Evolutionary conservation across 2,113 vertebrate genomes (phyloP), one percentile per base, ranked within the genome.

Genomic region (Halcyon malimbica): DNA sequence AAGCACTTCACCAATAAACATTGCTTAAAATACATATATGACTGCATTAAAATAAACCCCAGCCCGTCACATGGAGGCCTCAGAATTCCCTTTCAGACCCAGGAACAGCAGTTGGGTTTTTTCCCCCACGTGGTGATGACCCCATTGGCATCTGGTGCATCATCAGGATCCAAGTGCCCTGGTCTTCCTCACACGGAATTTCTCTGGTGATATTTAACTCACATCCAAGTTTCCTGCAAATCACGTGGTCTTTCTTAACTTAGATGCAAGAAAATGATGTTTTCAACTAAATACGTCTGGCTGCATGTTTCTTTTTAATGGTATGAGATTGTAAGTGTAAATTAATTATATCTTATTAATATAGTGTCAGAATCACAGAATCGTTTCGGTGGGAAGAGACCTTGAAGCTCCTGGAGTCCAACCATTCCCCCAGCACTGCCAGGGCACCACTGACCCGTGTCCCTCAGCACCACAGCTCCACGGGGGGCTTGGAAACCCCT

Each of bases 91-190:
- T 12, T 57, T 25, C 48, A 29, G 53, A 13, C 33, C 24, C 17
- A 42, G 56, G 42, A 89, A n/a, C 1, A 9, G 20, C 9, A 35
- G 35, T 35, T 35, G 24, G 0, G 11, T 39, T 63, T 53, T 41
- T 2, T 13, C 15, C 13, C 16, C 44, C 33, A 13, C 31, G 25
- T 29, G 39, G 15, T 17, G 77, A 67, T 0, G 3, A 69, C 3
- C 42, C 56, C 70, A 13, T 4, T 51, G 44, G 31, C 31, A 28
- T 20, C 28, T 35, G 31, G 8, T 21, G 77, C 48, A 33, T 57
- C 16, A 63, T 6, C 16, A 35, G 53, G 59, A n/a, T 25, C 4
- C 1, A 51, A 51, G 19, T 4, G 17, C 17, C 64, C 60, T 9
- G 41, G 13, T 60, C 41, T 39, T 65, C 44, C 42, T 54, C 60